phyloP scores from a whole-genome alignment of 2,797 vertebrate genomes.

The Aplochiton taeniatus region DNA sequence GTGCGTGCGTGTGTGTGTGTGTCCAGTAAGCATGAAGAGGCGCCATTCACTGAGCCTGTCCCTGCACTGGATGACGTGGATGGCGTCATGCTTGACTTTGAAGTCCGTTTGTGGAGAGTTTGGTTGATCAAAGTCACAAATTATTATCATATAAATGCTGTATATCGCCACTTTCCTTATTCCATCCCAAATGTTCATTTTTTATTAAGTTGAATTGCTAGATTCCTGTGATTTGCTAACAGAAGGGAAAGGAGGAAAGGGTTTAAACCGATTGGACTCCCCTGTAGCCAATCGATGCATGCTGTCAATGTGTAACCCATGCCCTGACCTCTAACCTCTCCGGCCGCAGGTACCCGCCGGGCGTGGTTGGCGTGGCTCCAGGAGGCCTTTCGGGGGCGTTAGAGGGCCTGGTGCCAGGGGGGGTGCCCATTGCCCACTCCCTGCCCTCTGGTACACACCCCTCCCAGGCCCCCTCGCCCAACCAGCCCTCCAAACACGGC shows the following conservation, averaged over 20 bases:
- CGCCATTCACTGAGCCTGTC: slow-evolving; percentile 23
- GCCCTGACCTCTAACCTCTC: slow-evolving; percentile 30
- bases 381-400: slow-evolving; percentile 86
- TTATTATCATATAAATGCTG: too few relatives aligned
- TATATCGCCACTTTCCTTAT: too few relatives aligned
- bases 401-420: slow-evolving; percentile 90
- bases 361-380: slow-evolving; percentile 86
- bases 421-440: slow-evolving; percentile 87
- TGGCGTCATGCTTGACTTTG: slow-evolving; percentile 34
- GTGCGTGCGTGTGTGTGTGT: slow-evolving; percentile 28
- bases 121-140: too few relatives aligned
- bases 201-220: too few relatives aligned
- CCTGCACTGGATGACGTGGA: slow-evolving; percentile 21
- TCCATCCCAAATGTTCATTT: too few relatives aligned
- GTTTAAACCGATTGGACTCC: too few relatives aligned
- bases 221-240: too few relatives aligned
- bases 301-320: not conserved
- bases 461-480: slow-evolving; percentile 92
- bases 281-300: too few relatives aligned
- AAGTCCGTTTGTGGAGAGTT: too few relatives aligned
- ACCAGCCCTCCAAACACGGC: slow-evolving; percentile 93
- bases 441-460: slow-evolving; percentile 91
- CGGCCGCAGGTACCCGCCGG: slow-evolving; percentile 82
- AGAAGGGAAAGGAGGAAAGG: too few relatives aligned
- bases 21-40: slow-evolving; percentile 48